Percentiles rank a stretch among this genome's conserved stretches.
Conservation (phyloP, 2,888 invertebrate species). For the Himalopsyche japonica region DNA sequence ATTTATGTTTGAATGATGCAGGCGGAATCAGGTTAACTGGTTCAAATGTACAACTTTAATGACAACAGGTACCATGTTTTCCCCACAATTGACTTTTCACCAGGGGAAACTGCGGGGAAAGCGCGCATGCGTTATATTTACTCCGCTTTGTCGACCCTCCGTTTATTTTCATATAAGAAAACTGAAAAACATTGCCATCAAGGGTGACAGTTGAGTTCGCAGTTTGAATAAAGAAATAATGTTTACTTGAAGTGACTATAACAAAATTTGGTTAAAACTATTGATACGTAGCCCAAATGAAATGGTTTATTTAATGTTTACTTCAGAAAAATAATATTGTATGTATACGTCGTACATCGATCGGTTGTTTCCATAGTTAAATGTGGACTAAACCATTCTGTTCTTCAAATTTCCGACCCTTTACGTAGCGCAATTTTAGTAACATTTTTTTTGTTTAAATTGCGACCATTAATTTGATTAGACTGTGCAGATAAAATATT, state of each 20-base stretch:
- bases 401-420: not conserved
- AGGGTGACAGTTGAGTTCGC: not conserved
- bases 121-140: conserved; percentile 5
- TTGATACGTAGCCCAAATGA: too few species aligned
- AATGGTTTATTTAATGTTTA: too few species aligned
- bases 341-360: conserved; percentile 20
- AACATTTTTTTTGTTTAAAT: not conserved
- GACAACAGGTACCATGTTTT: not conserved
- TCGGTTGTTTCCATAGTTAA: conserved; percentile 3
- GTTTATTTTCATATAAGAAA: conserved; percentile 2
- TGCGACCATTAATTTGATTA: not conserved
- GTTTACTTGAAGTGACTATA: too few species aligned
- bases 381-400: conserved; percentile 28
- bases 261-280: too few species aligned
- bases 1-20: too few species aligned
- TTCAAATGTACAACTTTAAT: not conserved
- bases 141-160: conserved; percentile 16
- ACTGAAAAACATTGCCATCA: conserved; percentile 8
- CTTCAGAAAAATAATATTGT: too few species aligned
- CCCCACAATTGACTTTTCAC: not conserved
- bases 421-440: not conserved
- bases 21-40: too few species aligned
- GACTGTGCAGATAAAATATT: not conserved
- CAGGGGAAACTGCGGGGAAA: not conserved
- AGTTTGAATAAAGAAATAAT: too few species aligned